A percentile compares a stretch with the other conserved stretches of the same genome.
phyloP scores from a whole-genome alignment of 1,140 invertebrate species.

The Neotoxoptera formosana region DNA sequence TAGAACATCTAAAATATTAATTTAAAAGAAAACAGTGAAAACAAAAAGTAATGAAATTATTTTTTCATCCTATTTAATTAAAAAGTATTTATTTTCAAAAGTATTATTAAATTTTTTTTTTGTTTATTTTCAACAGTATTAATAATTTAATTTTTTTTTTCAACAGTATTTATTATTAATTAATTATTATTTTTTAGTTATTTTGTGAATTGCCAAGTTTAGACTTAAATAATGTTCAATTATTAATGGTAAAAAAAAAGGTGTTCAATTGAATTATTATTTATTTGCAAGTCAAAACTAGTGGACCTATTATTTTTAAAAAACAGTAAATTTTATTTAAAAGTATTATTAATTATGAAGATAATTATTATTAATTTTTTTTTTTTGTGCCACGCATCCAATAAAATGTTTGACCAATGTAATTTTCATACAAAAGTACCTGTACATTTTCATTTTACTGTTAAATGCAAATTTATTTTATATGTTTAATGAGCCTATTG shows the following conservation, averaged over 20 bases:
- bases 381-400: not conserved
- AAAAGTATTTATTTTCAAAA: not conserved
- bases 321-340: not conserved
- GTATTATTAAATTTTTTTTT: not conserved
- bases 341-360: not conserved
- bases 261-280: not conserved
- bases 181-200: not conserved
- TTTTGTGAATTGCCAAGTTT: not conserved
- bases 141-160: not conserved
- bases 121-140: no score
- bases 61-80: not conserved
- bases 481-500: not conserved
- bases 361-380: not conserved
- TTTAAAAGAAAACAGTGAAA: not conserved
- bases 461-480: not conserved
- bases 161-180: no score
- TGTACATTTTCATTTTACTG: not conserved
- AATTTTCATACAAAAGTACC: not conserved
- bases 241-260: not conserved
- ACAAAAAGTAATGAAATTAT: not conserved
- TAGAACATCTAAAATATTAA: not conserved
- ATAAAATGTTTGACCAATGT: not conserved
- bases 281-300: not conserved
- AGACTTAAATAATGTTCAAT: not conserved
- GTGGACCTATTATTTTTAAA: not conserved